A percentile compares a stretch with the other conserved stretches of the same genome.
Conservation (phyloP, 2,888 invertebrate genomes). For the Cylindroiulus punctatus region DNA sequence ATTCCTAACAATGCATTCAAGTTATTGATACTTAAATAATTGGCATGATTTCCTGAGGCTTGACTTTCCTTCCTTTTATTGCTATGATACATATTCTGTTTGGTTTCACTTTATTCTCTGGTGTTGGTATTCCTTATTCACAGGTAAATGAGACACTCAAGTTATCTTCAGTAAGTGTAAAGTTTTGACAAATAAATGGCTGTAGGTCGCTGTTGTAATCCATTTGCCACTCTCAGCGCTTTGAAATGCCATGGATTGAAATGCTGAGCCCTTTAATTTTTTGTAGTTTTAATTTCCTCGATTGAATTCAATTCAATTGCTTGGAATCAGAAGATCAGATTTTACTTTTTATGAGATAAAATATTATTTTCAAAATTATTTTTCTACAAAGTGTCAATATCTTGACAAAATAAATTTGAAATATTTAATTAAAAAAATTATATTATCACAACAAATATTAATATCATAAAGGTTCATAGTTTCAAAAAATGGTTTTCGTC, state of each 20-base stretch:
- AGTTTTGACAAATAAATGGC: slow-evolving; percentile 43
- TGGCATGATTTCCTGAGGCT: slow-evolving; percentile 1
- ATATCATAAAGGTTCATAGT: neutral
- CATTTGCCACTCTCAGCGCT: neutral
- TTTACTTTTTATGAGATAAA: too few relatives aligned
- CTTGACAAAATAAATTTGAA: neutral
- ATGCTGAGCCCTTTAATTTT: neutral
- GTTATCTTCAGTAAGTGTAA: slow-evolving; percentile 57
- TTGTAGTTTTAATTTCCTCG: neutral
- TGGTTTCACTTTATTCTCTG: slow-evolving; percentile 51
- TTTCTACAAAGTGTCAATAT: too few relatives aligned
- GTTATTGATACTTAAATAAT: neutral
- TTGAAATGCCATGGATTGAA: neutral
- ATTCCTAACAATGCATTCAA: neutral
- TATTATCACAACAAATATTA: neutral
- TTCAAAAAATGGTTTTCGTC: neutral
- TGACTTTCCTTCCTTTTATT: neutral
- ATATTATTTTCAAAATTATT: neutral
- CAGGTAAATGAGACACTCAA: slow-evolving; percentile 57
- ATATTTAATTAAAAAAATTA: too few relatives aligned
- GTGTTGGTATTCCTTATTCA: slow-evolving; percentile 56
- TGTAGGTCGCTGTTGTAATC: slow-evolving; percentile 21
- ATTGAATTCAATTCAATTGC: neutral
- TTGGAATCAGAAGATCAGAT: neutral
- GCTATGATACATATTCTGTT: slow-evolving; percentile 17